Base-by-base conservation (phyloP, 2,888 invertebrate genomes). In the Idaea biselata region DNA sequence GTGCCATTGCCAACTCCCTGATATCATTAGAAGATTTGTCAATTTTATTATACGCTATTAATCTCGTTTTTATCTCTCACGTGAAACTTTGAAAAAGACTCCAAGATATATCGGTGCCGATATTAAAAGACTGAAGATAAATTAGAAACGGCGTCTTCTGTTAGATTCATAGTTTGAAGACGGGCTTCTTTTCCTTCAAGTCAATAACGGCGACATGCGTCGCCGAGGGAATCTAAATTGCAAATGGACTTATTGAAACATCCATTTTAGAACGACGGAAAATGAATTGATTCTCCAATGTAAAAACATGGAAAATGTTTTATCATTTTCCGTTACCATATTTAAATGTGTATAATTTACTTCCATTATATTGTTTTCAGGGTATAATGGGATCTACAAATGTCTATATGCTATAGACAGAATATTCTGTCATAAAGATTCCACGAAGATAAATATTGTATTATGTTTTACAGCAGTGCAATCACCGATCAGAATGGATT, bases 141-240 rank as follows among this genome's bases (percentile, higher is more conserved):
- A 62, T 62, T 58, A 55, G 32, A 55, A 58, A 58, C 58, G 55
- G 18, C 33, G 58, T 62, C 25, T 61, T 56, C 53, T 62, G 54
- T 54, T 63, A 60, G 62, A 71, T 76, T 76, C 75, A 68, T 72
- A 72, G 63, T 68, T 73, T 68, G 68, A 60, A 69, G 69, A 63
- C 63, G 57, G 59, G 63, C 67, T 65, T 69, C 72, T 72, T 69
- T 73, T 72, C 68, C 69, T 69, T 68, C 72, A 68, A 79, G 80
- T 82, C 82, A 83, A 84, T 86, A 84, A 79, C 75, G 78, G 72
- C 75, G 81, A 81, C 80, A 81, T 75, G 78, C 81, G 81, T 82
- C 78, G 80, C 79, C 77, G 78, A 68, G 72, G 80, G 71, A 73
- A 84, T 86, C 84, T 84, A 82, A 84, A 86, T 86, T 86, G 83